A percentile compares a stretch with the other conserved stretches of the same genome.
These are phyloP conservation scores for Julus scanicus DNA, from an alignment of 2,888 invertebrate genomes.

Conservation along the genomic window DNA sequence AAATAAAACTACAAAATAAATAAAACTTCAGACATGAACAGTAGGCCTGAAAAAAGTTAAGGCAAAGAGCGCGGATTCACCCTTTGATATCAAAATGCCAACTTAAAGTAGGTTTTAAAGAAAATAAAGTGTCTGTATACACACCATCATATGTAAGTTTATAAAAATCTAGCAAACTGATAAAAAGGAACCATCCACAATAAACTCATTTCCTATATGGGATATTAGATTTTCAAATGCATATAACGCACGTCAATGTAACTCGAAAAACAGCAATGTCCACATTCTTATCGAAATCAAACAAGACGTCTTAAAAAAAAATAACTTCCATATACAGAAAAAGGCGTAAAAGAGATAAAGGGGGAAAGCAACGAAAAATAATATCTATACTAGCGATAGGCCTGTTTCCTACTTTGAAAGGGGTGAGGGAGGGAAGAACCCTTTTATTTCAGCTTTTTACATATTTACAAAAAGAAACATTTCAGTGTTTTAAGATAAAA, in stretches of 20 bases:
- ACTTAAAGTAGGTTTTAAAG: slow-evolving; percentile 36
- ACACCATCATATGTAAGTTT: slow-evolving; percentile 31
- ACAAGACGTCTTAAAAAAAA: slow-evolving; percentile 37
- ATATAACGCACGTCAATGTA: slow-evolving; percentile 43
- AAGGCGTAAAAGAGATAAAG: slow-evolving; percentile 42
- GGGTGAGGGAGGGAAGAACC: not conserved
- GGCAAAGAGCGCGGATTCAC: slow-evolving; percentile 16
- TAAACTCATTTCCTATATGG: slow-evolving; percentile 40
- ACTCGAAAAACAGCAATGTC: slow-evolving; percentile 45
- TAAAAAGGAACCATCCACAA: slow-evolving; percentile 26
- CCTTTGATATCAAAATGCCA: slow-evolving; percentile 41
- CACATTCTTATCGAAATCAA: slow-evolving; percentile 47
- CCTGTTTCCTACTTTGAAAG: not conserved
- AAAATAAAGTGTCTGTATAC: slow-evolving; percentile 41
- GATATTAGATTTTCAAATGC: slow-evolving; percentile 32
- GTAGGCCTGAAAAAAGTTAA: not conserved
- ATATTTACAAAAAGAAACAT: not conserved
- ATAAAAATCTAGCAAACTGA: slow-evolving; percentile 35
- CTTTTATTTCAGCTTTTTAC: slow-evolving; percentile 1
- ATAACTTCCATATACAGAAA: not conserved
- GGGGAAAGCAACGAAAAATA: slow-evolving; percentile 37
- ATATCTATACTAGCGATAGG: slow-evolving; percentile 12
- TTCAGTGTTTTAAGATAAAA: not conserved
- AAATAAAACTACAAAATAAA: not conserved
- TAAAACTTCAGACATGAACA: slow-evolving; percentile 38